phyloP scores from a whole-genome alignment of 2,113 vertebrate genomes.

The Neogobius melanostomus region DNA sequence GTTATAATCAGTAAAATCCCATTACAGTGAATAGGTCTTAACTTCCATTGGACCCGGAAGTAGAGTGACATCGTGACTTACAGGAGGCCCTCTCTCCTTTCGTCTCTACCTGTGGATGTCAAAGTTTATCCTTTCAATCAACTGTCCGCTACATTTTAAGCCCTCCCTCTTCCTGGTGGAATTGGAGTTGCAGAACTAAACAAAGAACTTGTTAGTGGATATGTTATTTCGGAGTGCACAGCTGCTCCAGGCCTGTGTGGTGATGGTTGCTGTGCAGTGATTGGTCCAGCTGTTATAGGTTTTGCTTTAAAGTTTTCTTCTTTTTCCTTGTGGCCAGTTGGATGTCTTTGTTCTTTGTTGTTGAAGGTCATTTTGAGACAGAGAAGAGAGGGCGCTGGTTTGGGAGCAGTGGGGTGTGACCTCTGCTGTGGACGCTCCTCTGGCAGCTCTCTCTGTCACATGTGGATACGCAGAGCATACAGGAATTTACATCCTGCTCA shows the following conservation, averaged over 20 bases:
- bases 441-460: constrained; percentile 58
- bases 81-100: background rate
- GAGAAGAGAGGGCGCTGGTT: constrained; percentile 51
- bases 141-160: background rate
- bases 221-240: constrained; percentile 23
- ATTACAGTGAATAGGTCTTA: no score
- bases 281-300: constrained; percentile 50
- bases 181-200: background rate
- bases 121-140: background rate
- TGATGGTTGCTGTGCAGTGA: no score
- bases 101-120: background rate
- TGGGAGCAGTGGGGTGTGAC: constrained; percentile 59
- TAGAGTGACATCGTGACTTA: no score
- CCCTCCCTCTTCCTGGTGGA: background rate
- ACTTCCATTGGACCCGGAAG: no score
- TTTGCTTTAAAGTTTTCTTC: constrained; percentile 48
- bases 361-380: constrained; percentile 61
- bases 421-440: constrained; percentile 53
- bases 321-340: constrained; percentile 67
- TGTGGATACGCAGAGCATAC: constrained; percentile 56
- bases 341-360: constrained; percentile 62
- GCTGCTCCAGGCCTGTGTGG: constrained; percentile 57
- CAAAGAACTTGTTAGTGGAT: background rate
- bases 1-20: no score
- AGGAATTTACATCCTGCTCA: constrained; percentile 80